phyloP scores from a whole-genome alignment of 2,888 invertebrate species.

The Drosophila picticornis region DNA sequence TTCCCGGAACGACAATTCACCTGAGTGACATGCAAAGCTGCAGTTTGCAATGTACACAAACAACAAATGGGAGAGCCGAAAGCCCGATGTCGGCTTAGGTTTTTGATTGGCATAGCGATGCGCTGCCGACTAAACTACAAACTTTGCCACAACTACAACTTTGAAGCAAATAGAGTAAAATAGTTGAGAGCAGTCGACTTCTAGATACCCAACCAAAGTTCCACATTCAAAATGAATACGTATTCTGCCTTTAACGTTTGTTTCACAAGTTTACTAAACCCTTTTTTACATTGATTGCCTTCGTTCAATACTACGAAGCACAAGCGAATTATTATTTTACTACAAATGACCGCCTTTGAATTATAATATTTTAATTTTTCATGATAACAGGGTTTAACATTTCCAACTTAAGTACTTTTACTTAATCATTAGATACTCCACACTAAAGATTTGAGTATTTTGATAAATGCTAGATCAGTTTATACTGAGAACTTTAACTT shows the following conservation, averaged over 20 bases:
- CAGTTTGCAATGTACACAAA: slow-evolving; percentile 37
- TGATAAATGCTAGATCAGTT: background rate
- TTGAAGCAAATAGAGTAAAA: background rate
- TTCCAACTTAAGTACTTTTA: background rate
- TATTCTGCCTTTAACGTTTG: background rate
- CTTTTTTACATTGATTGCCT: background rate
- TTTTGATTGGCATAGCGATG: slow-evolving; percentile 41
- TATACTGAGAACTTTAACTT: background rate
- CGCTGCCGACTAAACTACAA: slow-evolving; percentile 21
- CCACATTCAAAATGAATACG: background rate
- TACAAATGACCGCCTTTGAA: background rate
- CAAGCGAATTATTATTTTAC: background rate
- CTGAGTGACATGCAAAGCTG: slow-evolving; percentile 49
- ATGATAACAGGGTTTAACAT: background rate
- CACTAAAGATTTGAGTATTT: background rate
- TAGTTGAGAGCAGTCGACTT: background rate
- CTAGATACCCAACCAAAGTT: background rate
- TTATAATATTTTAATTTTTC: background rate
- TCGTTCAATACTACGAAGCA: background rate
- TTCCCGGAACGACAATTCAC: slow-evolving; percentile 24
- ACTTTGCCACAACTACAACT: slow-evolving; percentile 21
- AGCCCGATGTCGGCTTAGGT: slow-evolving; percentile 14
- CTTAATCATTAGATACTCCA: background rate
- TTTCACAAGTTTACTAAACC: background rate
- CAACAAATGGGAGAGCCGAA: background rate